Evolutionary conservation across 1,140 invertebrate genomes (phyloP).

Genomic region (Ganaspis sp.): DNA sequence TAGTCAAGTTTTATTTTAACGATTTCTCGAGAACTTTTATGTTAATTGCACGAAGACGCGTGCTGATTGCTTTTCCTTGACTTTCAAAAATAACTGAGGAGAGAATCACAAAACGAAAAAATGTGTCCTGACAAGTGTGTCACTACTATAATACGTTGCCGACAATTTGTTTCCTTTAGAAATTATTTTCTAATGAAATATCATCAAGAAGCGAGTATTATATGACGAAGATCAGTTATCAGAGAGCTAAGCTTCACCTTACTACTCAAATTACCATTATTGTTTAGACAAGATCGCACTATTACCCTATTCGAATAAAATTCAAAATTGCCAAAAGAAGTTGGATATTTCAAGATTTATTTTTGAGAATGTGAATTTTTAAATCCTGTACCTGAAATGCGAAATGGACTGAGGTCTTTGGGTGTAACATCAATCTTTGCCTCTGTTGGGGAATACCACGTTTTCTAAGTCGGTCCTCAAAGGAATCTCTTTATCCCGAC

Average conservation of each 20-base stretch:
- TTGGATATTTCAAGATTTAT: not conserved
- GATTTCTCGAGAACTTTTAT: not conserved
- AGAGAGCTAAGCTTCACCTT: no score
- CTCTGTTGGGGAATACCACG: not conserved
- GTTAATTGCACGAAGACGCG: not conserved
- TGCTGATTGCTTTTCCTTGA: not conserved
- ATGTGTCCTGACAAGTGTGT: not conserved
- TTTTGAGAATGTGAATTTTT: not conserved
- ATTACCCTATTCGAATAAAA: no score
- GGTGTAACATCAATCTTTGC: conserved; percentile 7
- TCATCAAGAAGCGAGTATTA: no score
- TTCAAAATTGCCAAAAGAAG: no score
- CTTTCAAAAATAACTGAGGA: conserved; percentile 3
- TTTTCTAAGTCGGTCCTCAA: conserved; percentile 14
- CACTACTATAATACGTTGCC: not conserved
- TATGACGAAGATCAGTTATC: no score
- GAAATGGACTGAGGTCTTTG: not conserved
- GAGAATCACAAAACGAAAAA: not conserved
- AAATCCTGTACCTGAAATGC: not conserved
- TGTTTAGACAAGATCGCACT: no score
- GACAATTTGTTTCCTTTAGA: not conserved
- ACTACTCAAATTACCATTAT: no score
- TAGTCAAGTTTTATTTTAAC: not conserved
- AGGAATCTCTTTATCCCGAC: conserved; percentile 12
- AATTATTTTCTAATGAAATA: no score